Evolutionary conservation across 2,113 vertebrate species (phyloP), one percentile per base, ranked within the genome.

Genomic region (Myanophis thanlyinensis): DNA sequence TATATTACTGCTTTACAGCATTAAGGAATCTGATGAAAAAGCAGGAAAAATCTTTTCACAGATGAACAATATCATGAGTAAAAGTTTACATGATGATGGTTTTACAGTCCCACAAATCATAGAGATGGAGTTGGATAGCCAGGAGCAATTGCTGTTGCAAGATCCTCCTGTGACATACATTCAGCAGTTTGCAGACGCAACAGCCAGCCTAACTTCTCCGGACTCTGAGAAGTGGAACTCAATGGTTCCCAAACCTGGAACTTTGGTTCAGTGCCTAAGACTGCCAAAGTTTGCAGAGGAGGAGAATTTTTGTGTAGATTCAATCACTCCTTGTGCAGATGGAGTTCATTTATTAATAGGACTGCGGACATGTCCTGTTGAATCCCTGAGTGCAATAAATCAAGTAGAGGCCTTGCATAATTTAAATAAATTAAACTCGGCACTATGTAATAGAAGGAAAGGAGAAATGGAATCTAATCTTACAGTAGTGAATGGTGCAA

Each of bases 351-450:
- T 99, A 85, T 98, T 99, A 96, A 98, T 99, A 73, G 98, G 98
- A 94, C 97, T 99, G 95, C 98, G 99, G 97, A 98, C 98, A 25
- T 99, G 98, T 92, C 97, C 98, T 27, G 97, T 98, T 0, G 98
- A 99, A 97, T 98, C 99, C 91, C 96, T 99, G 94, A 99, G 98
- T 94, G 98, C 99, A 95, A 98, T 99, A 97, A 99, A 99, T 98
- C 99, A 99, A 97, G 99, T 99, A 92, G 99, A 99, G 97, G 99
- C 99, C 95, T 98, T 99, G 96, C 99, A 99, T 98, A 99, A 99
- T 97, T 98, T 99, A 94, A 99, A 99, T 97, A 99, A 99, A 96
- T 98, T 99, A 95, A 99, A 99, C 96, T 99, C 99, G 30, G 99
- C 99, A 51, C 98, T 99, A 91, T 99, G 99, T 98, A 98, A 97